phyloP scores from a whole-genome alignment of 53 echinoderm and acorn worm genomes.

The Crossaster papposus region DNA sequence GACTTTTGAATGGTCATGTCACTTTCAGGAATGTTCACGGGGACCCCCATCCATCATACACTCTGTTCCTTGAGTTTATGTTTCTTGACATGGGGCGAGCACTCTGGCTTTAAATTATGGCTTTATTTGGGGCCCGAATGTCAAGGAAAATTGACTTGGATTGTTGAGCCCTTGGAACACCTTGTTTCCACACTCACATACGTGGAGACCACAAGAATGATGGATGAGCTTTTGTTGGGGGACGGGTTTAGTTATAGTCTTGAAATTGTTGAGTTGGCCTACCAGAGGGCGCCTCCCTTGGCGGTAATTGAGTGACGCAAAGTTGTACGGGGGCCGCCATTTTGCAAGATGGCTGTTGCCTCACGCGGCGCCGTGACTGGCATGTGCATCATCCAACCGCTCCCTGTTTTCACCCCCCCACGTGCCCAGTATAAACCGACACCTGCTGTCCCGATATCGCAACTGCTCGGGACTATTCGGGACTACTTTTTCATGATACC shows the following conservation, averaged over 20 bases:
- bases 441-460: background rate
- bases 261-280: background rate
- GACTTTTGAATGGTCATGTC: slow-evolving; percentile 16
- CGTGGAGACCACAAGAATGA: background rate
- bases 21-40: slow-evolving; percentile 7
- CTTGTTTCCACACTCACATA: background rate
- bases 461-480: background rate
- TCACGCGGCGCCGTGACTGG: background rate
- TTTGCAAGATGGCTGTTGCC: slow-evolving; percentile 45
- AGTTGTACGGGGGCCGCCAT: slow-evolving; percentile 1
- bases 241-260: background rate
- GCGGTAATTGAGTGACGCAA: background rate
- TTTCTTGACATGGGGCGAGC: slow-evolving; percentile 5
- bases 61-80: background rate
- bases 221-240: background rate
- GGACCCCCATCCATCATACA: slow-evolving; percentile 9
- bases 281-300: slow-evolving; percentile 16
- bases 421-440: background rate
- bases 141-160: background rate
- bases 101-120: slow-evolving; percentile 18
- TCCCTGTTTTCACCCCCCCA: slow-evolving; percentile 3
- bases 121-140: slow-evolving; percentile 29
- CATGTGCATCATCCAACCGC: background rate
- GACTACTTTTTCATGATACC: too few species aligned
- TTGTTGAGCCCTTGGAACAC: slow-evolving; percentile 13